These are phyloP conservation scores for Paracentrotus lividus DNA, from an alignment of 53 echinoderm and acorn worm genomes.

Conservation along the genomic window DNA sequence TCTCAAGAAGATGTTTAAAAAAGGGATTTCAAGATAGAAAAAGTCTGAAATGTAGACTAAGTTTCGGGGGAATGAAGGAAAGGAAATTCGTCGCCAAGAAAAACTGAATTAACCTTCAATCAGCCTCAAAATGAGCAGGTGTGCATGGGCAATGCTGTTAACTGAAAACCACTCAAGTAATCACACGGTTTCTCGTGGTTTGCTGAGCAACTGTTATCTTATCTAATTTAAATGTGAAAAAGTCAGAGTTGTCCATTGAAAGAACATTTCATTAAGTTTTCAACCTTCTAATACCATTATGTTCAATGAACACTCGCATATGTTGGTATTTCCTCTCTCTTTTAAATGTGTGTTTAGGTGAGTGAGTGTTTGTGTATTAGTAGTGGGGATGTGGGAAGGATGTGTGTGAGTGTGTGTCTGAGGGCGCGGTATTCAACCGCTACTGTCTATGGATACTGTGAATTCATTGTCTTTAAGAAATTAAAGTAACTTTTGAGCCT, in stretches of 20 bases:
- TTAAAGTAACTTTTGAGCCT: no score
- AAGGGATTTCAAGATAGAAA: no score
- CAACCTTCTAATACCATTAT: not conserved
- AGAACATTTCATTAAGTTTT: not conserved
- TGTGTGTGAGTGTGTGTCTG: no score
- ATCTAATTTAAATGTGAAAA: not conserved
- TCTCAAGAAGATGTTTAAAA: not conserved
- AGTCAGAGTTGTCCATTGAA: not conserved
- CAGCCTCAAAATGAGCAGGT: conserved; percentile 14
- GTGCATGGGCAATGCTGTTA: not conserved
- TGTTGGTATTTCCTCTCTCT: not conserved
- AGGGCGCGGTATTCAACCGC: no score
- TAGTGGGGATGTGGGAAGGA: no score
- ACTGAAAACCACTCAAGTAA: conserved; percentile 3
- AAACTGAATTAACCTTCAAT: conserved; percentile 18
- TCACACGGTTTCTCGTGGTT: not conserved
- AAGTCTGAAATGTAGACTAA: no score
- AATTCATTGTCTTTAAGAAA: no score
- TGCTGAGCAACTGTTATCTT: not conserved
- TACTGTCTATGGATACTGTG: no score
- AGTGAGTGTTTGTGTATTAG: not conserved
- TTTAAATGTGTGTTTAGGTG: not conserved
- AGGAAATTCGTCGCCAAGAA: not conserved
- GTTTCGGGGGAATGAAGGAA: not conserved
- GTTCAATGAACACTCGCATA: not conserved